Percentiles rank a stretch among this genome's conserved stretches.
phyloP scores from a whole-genome alignment of 1,140 invertebrate genomes.

The Chlorops oryzae region DNA sequence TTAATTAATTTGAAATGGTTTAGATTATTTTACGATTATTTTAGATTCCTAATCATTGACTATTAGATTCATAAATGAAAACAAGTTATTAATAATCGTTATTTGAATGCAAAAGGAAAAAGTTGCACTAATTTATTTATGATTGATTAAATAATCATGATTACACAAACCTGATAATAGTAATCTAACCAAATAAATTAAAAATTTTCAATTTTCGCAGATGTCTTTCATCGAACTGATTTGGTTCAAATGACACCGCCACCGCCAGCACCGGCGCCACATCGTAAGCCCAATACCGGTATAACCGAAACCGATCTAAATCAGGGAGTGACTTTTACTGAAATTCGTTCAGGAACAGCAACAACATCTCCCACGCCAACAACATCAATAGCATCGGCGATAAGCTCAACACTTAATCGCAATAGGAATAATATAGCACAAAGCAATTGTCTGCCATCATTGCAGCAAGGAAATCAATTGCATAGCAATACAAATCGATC shows the following conservation, averaged over 20 bases:
- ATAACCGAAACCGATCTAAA: constrained; percentile 10
- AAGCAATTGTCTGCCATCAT: background rate
- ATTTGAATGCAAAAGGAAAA: too few species aligned
- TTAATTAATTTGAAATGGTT: too few species aligned
- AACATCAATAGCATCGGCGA: constrained; percentile 7
- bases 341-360: constrained; percentile 1
- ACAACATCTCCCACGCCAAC: background rate
- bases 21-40: too few species aligned
- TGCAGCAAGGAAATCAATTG: background rate
- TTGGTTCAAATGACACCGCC: constrained; percentile 46
- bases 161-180: too few species aligned
- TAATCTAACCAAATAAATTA: too few species aligned
- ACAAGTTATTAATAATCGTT: too few species aligned
- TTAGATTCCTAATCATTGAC: too few species aligned
- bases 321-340: constrained; percentile 13
- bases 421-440: too few species aligned
- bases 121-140: too few species aligned
- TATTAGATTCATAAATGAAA: too few species aligned
- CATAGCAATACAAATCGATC: constrained; percentile 6
- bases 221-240: constrained; percentile 43
- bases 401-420: constrained; percentile 10
- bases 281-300: constrained; percentile 34
- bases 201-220: too few species aligned
- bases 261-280: constrained; percentile 43
- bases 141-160: too few species aligned